Conservation (phyloP, 2,888 invertebrate genomes). For the Salticus scenicus region DNA sequence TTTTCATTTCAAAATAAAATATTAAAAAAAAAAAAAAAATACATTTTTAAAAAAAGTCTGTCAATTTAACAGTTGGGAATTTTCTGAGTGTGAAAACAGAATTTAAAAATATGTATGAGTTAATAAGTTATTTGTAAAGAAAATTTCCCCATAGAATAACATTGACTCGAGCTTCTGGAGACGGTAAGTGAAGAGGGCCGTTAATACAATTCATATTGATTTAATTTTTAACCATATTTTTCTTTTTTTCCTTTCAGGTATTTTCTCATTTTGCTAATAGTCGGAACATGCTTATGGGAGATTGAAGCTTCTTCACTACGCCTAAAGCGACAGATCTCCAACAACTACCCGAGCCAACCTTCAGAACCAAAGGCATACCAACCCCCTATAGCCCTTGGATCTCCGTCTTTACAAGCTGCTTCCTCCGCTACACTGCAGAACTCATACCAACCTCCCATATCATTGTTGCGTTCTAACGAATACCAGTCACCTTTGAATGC, state of each 20-base stretch:
- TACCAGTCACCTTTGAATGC: slow-evolving; percentile 19
- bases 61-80: no score
- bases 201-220: no score
- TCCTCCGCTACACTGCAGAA: neutral
- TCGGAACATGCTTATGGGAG: neutral
- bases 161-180: no score
- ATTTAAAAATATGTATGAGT: no score
- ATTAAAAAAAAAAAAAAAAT: no score
- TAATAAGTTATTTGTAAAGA: no score
- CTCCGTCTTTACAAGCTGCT: slow-evolving; percentile 7
- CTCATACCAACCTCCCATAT: slow-evolving; percentile 44
- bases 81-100: no score
- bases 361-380: slow-evolving; percentile 28
- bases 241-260: neutral
- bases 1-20: no score
- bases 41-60: no score
- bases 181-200: no score
- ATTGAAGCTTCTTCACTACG: neutral
- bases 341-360: neutral
- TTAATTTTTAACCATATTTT: no score
- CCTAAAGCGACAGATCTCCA: neutral
- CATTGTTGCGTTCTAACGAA: slow-evolving; percentile 3
- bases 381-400: slow-evolving; percentile 37
- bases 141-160: no score
- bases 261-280: neutral